These are phyloP conservation scores for Linepithema humile DNA, from an alignment of 1,140 invertebrate genomes.

Conservation along the genomic window DNA sequence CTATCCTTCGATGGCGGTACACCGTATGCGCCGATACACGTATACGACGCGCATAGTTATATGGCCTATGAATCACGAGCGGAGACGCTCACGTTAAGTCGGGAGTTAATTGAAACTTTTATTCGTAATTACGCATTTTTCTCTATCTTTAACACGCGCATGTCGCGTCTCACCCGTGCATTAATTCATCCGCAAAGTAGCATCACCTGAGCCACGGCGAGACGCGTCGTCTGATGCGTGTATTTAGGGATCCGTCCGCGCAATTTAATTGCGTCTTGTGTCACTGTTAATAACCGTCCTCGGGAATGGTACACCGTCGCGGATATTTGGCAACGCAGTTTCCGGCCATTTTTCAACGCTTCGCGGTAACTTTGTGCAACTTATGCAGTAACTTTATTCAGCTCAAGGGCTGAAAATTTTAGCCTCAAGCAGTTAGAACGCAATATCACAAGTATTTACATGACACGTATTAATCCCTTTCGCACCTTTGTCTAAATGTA, in stretches of 20 bases:
- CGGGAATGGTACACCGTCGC: conserved; percentile 32
- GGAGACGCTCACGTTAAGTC: conserved; percentile 57
- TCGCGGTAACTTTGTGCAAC: not conserved
- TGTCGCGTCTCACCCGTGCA: conserved; percentile 3
- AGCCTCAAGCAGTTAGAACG: not conserved
- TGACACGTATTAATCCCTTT: not conserved
- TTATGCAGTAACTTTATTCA: not conserved
- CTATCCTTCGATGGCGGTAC: conserved; percentile 61
- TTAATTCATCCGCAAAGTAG: conserved; percentile 50
- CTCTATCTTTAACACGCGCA: conserved; percentile 14
- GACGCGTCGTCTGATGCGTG: not conserved
- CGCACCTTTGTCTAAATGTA: not conserved
- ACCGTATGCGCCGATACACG: not conserved
- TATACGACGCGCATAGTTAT: conserved; percentile 57
- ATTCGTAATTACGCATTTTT: conserved; percentile 68
- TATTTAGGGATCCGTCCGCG: not conserved
- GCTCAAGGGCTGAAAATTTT: not conserved
- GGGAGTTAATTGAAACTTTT: conserved; percentile 74
- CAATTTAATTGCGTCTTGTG: conserved; percentile 54
- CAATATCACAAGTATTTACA: not conserved
- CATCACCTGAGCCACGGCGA: not conserved
- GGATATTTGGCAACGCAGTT: conserved; percentile 51
- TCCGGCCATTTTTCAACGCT: conserved; percentile 26
- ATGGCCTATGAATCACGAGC: conserved; percentile 69
- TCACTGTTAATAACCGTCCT: conserved; percentile 42